phyloP scores from a whole-genome alignment of 2,888 invertebrate genomes.

The Unio pictorum region DNA sequence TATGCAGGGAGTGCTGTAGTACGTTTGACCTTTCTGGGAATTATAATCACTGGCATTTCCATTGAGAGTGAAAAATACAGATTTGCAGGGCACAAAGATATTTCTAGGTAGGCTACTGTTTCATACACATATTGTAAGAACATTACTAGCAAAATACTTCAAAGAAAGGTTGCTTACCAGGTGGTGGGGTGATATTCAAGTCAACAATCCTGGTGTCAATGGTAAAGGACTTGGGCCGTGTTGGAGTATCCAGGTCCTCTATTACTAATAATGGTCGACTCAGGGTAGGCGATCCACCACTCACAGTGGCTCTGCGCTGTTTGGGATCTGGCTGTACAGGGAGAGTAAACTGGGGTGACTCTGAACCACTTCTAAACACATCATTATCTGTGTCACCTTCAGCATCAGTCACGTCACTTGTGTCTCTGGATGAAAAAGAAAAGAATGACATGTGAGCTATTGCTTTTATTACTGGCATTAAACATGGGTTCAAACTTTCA shows the following conservation, averaged over 20 bases:
- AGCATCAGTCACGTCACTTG: slow-evolving; percentile 41
- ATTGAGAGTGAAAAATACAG: neutral
- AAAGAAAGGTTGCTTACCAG: slow-evolving; percentile 19
- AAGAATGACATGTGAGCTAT: neutral
- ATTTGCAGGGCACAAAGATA: neutral
- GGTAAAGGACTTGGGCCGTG: slow-evolving; percentile 57
- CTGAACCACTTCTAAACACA: slow-evolving; percentile 69
- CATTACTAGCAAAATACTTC: neutral
- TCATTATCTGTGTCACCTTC: slow-evolving; percentile 72
- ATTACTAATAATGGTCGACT: slow-evolving; percentile 57
- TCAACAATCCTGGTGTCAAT: slow-evolving; percentile 24
- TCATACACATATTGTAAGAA: neutral
- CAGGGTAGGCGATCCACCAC: slow-evolving; percentile 77
- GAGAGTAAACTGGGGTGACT: slow-evolving; percentile 62
- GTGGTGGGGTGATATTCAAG: slow-evolving; percentile 32
- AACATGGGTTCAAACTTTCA: too few relatives aligned
- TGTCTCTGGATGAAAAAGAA: neutral
- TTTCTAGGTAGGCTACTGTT: too few relatives aligned
- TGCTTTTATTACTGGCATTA: too few relatives aligned
- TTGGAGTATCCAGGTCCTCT: slow-evolving; percentile 59
- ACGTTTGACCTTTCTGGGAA: too few relatives aligned
- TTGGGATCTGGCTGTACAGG: slow-evolving; percentile 65
- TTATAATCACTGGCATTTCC: too few relatives aligned
- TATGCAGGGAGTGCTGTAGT: too few relatives aligned
- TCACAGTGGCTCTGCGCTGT: slow-evolving; percentile 89